These are phyloP conservation scores for Cottoperca gobio DNA, from an alignment of 2,797 vertebrate species.

Conservation along the genomic window DNA sequence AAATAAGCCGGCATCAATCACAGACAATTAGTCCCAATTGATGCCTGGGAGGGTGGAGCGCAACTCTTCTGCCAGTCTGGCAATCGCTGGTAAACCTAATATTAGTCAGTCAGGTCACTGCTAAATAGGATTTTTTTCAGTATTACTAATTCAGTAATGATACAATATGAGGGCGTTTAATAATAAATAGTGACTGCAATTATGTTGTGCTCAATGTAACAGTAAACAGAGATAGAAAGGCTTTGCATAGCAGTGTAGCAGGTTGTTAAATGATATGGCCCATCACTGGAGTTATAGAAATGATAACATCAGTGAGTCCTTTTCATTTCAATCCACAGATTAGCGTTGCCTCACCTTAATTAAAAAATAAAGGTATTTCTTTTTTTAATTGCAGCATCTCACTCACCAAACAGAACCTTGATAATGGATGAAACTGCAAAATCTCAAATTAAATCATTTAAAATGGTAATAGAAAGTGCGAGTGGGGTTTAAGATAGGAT, in stretches of 20 bases:
- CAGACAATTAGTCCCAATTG: constrained; percentile 69
- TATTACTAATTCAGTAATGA: constrained; percentile 31
- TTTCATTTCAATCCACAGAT: neutral
- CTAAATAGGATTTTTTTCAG: constrained; percentile 47
- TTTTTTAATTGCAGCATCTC: neutral
- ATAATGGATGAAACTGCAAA: neutral
- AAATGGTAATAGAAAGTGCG: neutral
- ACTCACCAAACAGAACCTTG: too few relatives aligned
- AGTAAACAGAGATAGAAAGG: neutral
- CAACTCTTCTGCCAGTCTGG: constrained; percentile 39
- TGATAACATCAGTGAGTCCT: neutral
- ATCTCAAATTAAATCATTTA: neutral
- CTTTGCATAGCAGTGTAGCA: neutral
- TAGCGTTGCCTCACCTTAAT: neutral
- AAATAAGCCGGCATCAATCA: constrained; percentile 67
- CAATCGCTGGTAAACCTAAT: constrained; percentile 48
- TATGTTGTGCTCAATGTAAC: constrained; percentile 17
- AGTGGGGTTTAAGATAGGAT: neutral
- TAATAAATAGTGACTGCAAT: constrained; percentile 26
- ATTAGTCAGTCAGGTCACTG: constrained; percentile 54
- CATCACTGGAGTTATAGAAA: neutral
- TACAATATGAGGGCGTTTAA: constrained; percentile 16
- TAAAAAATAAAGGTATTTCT: neutral
- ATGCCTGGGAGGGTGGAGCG: constrained; percentile 45
- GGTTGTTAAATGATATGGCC: neutral